Percentiles rank a stretch among this genome's conserved stretches.
Conservation (phyloP, 2,797 vertebrate species). For the Oophaga sylvatica region DNA sequence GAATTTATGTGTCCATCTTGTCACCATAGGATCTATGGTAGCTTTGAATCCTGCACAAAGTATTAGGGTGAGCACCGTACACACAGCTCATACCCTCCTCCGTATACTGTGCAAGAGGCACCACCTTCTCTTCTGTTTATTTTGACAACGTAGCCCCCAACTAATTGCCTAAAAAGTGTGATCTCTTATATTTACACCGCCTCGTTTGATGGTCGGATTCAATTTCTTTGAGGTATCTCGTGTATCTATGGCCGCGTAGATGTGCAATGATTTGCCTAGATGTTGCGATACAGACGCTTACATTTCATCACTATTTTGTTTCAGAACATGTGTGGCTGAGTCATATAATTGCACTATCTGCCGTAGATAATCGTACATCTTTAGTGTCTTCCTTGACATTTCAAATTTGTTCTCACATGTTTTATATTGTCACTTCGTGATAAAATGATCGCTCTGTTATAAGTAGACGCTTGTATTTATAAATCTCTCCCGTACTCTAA, state of each 20-base stretch:
- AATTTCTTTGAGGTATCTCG: conserved; percentile 51
- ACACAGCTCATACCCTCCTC: background rate
- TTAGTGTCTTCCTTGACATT: background rate
- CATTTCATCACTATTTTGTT: conserved; percentile 8
- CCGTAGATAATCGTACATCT: background rate
- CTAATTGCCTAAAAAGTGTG: conserved; percentile 8
- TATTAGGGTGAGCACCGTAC: too few relatives aligned
- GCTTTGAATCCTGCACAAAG: too few relatives aligned
- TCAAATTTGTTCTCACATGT: conserved; percentile 18
- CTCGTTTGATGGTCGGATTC: too few relatives aligned
- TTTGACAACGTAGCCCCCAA: background rate
- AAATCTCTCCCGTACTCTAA: too few relatives aligned
- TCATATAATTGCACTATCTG: conserved; percentile 19
- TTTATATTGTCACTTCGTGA: background rate
- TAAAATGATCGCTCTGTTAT: background rate
- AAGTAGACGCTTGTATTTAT: background rate
- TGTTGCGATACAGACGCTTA: background rate
- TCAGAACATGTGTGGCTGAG: background rate
- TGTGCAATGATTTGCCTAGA: background rate
- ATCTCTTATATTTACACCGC: too few relatives aligned
- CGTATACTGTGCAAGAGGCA: background rate
- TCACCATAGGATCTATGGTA: too few relatives aligned
- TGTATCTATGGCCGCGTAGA: conserved; percentile 53
- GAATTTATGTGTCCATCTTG: too few relatives aligned
- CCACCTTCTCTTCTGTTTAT: background rate